phyloP scores from a whole-genome alignment of 1,140 invertebrate species.

The Leptopilina clavipes region DNA sequence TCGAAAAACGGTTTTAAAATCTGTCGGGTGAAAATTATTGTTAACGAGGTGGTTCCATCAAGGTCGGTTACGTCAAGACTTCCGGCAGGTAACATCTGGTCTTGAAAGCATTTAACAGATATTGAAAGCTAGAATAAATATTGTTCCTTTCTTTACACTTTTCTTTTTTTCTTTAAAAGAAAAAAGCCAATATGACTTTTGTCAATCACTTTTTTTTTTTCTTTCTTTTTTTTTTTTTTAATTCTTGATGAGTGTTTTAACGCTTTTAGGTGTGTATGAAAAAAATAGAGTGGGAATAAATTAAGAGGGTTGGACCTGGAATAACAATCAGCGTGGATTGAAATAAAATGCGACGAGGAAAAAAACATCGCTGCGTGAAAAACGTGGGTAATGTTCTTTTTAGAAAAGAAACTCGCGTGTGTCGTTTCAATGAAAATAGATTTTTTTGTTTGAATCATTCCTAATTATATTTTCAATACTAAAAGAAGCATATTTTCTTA shows the following conservation, averaged over 20 bases:
- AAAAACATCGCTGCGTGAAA: too few relatives aligned
- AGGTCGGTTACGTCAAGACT: slow-evolving; percentile 23
- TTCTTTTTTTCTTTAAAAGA: neutral
- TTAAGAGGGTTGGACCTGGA: slow-evolving; percentile 10
- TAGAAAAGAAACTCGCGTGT: too few relatives aligned
- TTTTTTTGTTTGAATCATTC: too few relatives aligned
- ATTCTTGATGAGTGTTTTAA: slow-evolving; percentile 6
- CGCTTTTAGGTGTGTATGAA: neutral
- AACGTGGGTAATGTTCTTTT: neutral
- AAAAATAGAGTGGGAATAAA: neutral
- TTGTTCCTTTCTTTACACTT: slow-evolving; percentile 1
- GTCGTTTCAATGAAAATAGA: too few relatives aligned
- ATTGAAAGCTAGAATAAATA: slow-evolving; percentile 34
- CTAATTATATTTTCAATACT: too few relatives aligned
- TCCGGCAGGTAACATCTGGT: slow-evolving; percentile 33
- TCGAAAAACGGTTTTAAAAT: neutral
- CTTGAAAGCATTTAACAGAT: slow-evolving; percentile 4
- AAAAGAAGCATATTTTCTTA: too few relatives aligned
- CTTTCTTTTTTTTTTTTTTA: neutral
- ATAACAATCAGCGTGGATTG: neutral
- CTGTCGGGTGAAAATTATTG: neutral
- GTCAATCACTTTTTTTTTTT: neutral
- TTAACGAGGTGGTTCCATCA: slow-evolving; percentile 2
- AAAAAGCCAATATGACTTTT: slow-evolving; percentile 13
- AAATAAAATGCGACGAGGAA: neutral